A percentile compares a stretch with the other conserved stretches of the same genome.
Evolutionary conservation across 2,797 vertebrate species (phyloP).

Genomic region (Chelmon rostratus): DNA sequence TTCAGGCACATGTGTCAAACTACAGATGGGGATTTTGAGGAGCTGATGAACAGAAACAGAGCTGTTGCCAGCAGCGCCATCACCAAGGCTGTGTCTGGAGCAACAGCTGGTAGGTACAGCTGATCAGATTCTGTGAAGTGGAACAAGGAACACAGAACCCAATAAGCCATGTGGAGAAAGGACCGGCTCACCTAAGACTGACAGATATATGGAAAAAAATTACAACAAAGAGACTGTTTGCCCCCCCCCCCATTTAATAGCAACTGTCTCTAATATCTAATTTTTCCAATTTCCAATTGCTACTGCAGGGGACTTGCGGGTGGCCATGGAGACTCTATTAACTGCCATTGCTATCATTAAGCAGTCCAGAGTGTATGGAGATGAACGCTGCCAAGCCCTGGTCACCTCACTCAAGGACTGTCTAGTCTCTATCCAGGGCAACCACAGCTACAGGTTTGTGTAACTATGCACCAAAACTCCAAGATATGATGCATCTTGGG

Average conservation of each 20-base stretch:
- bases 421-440: conserved; percentile 89
- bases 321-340: conserved; percentile 95
- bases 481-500: neutral
- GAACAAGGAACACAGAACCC: conserved; percentile 8
- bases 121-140: conserved; percentile 2
- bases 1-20: conserved; percentile 84
- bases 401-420: conserved; percentile 96
- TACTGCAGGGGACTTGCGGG: conserved; percentile 88
- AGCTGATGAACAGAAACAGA: conserved; percentile 95
- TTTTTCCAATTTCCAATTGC: conserved; percentile 23
- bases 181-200: neutral
- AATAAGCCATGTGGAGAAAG: neutral
- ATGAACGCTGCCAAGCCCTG: conserved; percentile 93
- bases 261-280: conserved; percentile 8
- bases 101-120: conserved; percentile 89
- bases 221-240: neutral
- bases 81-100: conserved; percentile 94
- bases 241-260: neutral
- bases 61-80: conserved; percentile 96
- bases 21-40: conserved; percentile 91
- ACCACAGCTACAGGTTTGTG: conserved; percentile 81
- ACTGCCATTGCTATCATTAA: conserved; percentile 97
- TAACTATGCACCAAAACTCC: neutral
- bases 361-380: conserved; percentile 92
- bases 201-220: neutral